Evolutionary conservation across 2,797 vertebrate genomes (phyloP).

Genomic region (Glyptemys insculpta): DNA sequence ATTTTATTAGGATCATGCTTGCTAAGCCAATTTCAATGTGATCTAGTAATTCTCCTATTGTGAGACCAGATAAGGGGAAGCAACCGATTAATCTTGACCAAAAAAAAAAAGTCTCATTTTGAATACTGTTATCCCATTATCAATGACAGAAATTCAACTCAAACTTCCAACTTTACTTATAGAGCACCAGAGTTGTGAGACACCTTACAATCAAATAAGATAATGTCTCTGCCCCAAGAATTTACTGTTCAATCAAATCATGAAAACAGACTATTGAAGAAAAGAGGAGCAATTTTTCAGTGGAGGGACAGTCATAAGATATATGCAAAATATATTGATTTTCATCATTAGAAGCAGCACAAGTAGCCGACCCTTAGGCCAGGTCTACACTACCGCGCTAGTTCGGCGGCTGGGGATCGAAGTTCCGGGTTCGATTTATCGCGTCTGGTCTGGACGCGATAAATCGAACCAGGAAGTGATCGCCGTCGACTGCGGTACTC

Average conservation of each 20-base stretch:
- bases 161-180: not conserved
- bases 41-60: not conserved
- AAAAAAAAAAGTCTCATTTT: not conserved
- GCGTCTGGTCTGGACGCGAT: too few relatives aligned
- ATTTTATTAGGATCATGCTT: conserved; percentile 49
- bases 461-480: too few relatives aligned
- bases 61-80: conserved; percentile 31
- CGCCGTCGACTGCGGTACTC: too few relatives aligned
- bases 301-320: not conserved
- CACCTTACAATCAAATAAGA: not conserved
- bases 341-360: not conserved
- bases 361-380: not conserved
- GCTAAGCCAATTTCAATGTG: not conserved
- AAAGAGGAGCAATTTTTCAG: not conserved
- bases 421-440: too few relatives aligned
- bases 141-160: not conserved
- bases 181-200: not conserved
- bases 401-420: too few relatives aligned
- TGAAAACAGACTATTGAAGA: not conserved
- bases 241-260: not conserved
- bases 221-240: conserved; percentile 6
- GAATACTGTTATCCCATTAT: conserved; percentile 44
- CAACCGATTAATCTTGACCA: conserved; percentile 28
- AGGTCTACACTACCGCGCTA: too few relatives aligned
- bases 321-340: not conserved